Base-by-base conservation (phyloP, 2,113 vertebrate genomes). In the Grus americana region DNA sequence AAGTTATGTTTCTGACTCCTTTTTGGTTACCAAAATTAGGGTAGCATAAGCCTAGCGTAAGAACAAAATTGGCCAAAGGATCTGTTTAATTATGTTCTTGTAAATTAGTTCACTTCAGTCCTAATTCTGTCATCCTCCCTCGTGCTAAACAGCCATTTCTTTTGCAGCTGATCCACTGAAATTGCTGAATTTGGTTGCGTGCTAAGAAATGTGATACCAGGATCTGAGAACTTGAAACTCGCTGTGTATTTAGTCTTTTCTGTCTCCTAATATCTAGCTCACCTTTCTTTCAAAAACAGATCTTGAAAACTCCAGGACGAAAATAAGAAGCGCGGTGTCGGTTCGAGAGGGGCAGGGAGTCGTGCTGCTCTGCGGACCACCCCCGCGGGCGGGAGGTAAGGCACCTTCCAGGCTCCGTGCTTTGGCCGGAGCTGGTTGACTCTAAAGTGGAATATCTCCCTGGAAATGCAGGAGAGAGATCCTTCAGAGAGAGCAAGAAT, bases 341-440 rank as follows among this genome's bases (percentile, higher is more conserved):
- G 99, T 99, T 58, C 98, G 99, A 2, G 99, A 99, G 94, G 99
- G 99, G 55, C 99, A 99, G 97, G 99, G 99, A 4, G 99, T 99
- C 2, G 99, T 99, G 93, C 97, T 99, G 89, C 95, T 99, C 55
- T 99, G 99, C 3, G 99, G 99, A 24, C 98, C 98, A 5, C 97
- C 99, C 0, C 96, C 98, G 18, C 98, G 99, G 93, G 98, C 99
- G 1, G 99, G 98, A 98, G 99, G 99, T 99, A 98, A 98, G 98
- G 72, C 86, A 46, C 73, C 20, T 36, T 36, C 52, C 19, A 23
- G 70, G 49, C 52, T 75, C 4, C 1, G 1, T 19, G 29, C 71
- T 58, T 18, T 11, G 9, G 2, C 40, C 12, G 2, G 42, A 26
- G n/a, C 5, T 9, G 19, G 2, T 6, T 27, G 16, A 0, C 63